These are phyloP conservation scores for Aspiorhynchus laticeps DNA, from an alignment of 2,113 vertebrate species.

Conservation along the genomic window DNA sequence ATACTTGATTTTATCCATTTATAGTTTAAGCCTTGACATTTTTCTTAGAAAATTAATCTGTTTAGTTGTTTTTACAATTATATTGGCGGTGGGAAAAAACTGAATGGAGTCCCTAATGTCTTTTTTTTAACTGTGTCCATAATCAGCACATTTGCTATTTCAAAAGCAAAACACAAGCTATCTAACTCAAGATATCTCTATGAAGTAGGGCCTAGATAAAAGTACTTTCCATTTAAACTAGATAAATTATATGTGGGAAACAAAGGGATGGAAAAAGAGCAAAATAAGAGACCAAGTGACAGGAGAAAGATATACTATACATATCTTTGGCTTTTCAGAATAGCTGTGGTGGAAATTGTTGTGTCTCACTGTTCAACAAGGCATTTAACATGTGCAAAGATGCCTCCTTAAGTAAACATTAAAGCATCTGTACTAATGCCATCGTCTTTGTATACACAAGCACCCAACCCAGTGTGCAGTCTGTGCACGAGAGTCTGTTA, in stretches of 20 bases:
- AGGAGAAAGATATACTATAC: background rate
- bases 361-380: background rate
- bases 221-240: background rate
- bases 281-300: background rate
- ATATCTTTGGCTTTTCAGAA: background rate
- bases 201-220: background rate
- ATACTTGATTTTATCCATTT: too few species aligned
- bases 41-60: background rate
- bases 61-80: background rate
- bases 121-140: background rate
- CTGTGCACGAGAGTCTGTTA: conserved; percentile 34
- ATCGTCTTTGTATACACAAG: background rate
- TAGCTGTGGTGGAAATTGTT: background rate
- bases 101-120: background rate
- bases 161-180: background rate
- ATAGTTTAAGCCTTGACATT: too few species aligned
- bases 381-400: background rate
- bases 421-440: background rate
- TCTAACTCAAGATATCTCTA: background rate
- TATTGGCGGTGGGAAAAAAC: background rate
- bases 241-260: background rate
- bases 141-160: background rate
- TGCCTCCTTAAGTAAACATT: background rate
- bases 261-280: background rate
- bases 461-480: conserved; percentile 7